A percentile compares a stretch with the other conserved stretches of the same genome.
phyloP scores from a whole-genome alignment of 2,888 invertebrate species.

The Cheilosia soror region DNA sequence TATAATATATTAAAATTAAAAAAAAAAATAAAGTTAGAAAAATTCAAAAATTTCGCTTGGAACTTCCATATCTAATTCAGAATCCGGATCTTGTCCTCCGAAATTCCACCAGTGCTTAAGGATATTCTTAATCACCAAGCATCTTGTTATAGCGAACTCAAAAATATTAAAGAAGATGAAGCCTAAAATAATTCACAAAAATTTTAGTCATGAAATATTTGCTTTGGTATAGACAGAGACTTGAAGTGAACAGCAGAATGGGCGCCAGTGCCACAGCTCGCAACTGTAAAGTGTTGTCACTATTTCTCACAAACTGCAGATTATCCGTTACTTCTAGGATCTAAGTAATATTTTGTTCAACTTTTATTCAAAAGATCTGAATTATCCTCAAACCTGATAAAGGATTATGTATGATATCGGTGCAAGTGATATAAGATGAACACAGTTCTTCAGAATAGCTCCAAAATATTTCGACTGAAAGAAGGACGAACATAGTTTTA shows the following conservation, averaged over 20 bases:
- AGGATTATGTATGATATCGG: constrained; percentile 81
- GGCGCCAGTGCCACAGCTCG: constrained; percentile 79
- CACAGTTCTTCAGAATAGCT: constrained; percentile 79
- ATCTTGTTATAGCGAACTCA: constrained; percentile 81
- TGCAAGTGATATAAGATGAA: constrained; percentile 79
- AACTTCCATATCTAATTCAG: constrained; percentile 77
- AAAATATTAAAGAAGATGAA: constrained; percentile 81
- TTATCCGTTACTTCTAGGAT: constrained; percentile 81
- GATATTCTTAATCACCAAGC: constrained; percentile 80
- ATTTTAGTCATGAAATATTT: background rate
- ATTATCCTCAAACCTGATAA: constrained; percentile 74
- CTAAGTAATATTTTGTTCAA: constrained; percentile 66
- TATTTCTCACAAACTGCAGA: constrained; percentile 78
- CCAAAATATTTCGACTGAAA: constrained; percentile 80
- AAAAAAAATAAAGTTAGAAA: constrained; percentile 75
- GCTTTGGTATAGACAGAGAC: constrained; percentile 54
- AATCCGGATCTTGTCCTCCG: constrained; percentile 80
- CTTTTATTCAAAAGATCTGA: background rate
- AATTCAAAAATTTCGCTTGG: constrained; percentile 80
- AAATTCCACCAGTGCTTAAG: constrained; percentile 83
- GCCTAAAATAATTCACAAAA: constrained; percentile 70
- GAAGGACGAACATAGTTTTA: constrained; percentile 79
- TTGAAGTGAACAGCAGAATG: constrained; percentile 79
- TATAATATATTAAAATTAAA: background rate
- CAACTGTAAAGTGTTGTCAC: constrained; percentile 77